Evolutionary conservation across 1,140 invertebrate genomes (phyloP).

Genomic region (Archivesica marissinica): DNA sequence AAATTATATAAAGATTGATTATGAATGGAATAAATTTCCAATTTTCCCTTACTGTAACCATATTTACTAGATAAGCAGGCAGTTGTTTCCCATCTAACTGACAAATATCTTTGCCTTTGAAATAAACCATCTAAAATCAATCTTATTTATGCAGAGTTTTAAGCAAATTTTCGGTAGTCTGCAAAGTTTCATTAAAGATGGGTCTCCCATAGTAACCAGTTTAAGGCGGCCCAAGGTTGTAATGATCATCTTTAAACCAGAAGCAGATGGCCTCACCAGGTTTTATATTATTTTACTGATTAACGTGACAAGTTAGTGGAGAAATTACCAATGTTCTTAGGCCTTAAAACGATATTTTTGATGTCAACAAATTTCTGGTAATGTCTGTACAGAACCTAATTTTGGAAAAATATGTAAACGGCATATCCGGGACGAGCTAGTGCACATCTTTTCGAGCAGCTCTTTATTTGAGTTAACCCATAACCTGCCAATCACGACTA

Average conservation of each 20-base stretch:
- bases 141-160: slow-evolving; percentile 53
- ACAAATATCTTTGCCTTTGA: slow-evolving; percentile 47
- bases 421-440: too few species aligned
- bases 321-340: not conserved
- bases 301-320: not conserved
- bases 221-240: slow-evolving; percentile 16
- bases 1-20: slow-evolving; percentile 27
- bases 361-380: too few species aligned
- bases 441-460: too few species aligned
- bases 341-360: not conserved
- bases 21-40: slow-evolving; percentile 42
- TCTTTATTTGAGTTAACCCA: too few species aligned
- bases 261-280: slow-evolving; percentile 8
- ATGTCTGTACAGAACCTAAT: too few species aligned
- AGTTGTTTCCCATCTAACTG: slow-evolving; percentile 38
- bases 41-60: slow-evolving; percentile 45
- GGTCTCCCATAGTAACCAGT: slow-evolving; percentile 18
- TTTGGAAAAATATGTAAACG: too few species aligned
- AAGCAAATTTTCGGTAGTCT: slow-evolving; percentile 42
- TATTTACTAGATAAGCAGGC: slow-evolving; percentile 45
- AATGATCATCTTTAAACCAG: not conserved
- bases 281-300: slow-evolving; percentile 24
- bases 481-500: too few species aligned
- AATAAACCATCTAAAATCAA: slow-evolving; percentile 50
- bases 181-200: slow-evolving; percentile 36